Evolutionary conservation across 2,797 vertebrate species (phyloP), one percentile per base, ranked within the genome.

Genomic region (Tinamus major): DNA sequence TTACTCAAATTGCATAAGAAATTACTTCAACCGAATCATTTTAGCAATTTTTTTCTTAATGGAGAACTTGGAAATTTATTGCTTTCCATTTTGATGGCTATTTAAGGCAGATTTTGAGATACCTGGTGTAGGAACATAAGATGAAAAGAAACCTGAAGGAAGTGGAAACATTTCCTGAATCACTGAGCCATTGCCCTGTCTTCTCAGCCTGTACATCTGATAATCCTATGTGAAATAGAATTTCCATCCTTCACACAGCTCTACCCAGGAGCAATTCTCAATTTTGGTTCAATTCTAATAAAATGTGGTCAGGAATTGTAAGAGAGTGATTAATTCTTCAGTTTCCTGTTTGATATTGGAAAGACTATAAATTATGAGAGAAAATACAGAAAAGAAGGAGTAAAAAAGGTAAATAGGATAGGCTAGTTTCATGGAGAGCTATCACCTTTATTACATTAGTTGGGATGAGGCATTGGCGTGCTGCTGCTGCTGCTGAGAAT

Each of bases 401-500:
- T 53, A 64, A 84, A 84, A 55, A 91, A 72, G 82, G 92, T 92
- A 84, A 80, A 62, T 31, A 79, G 70, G 85, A 62, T 31, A 79
- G 70, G 85, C 21, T 77, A 64, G 24, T 79, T 72, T 75, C 41
- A 35, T 85, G 78, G 83, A 90, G 93, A 92, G 63, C 80, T 94
- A 93, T 85, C 90, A 95, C 91, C 69, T 94, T 27, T 94, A 55
- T 89, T 69, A 85, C 58, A 69, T 78, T 90, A 89, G 67, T 83
- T 92, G 92, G 61, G 87, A 88, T 92, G 90, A 92, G n/a, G 77
- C 76, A n/a, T 87, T 71, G 78, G 81, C 95, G 84, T 94, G 85
- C 70, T 90, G 63, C 89, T 93, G 96, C 95, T 96, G 65, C 92
- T 90, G 85, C 75, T 89, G 63, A 79, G 82, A 93, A 79, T 94